phyloP scores from a whole-genome alignment of 2,797 vertebrate genomes.

The Octomys mimax region DNA sequence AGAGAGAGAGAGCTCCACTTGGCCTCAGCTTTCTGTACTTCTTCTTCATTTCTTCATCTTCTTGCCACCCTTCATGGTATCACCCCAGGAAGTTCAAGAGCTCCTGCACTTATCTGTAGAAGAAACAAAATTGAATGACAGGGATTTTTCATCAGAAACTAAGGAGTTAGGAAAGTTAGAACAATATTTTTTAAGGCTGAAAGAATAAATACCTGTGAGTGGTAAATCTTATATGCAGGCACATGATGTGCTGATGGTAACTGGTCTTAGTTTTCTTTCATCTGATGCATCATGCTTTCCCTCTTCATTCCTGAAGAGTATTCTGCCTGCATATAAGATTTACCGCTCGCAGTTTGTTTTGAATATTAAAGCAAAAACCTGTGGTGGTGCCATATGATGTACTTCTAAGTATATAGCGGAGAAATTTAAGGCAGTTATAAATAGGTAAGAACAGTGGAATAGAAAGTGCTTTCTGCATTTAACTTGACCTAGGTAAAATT shows the following conservation, averaged over 20 bases:
- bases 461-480: neutral
- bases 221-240: neutral
- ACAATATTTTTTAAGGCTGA: neutral
- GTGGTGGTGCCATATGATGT: neutral
- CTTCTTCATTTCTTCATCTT: too few species aligned
- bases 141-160: conserved; percentile 8
- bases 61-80: too few species aligned
- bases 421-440: neutral
- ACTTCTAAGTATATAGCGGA: neutral
- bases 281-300: too few species aligned
- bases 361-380: neutral
- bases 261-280: too few species aligned
- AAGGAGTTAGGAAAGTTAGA: neutral
- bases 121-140: neutral
- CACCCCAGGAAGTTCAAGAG: too few species aligned
- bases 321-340: too few species aligned
- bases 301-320: too few species aligned
- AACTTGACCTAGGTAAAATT: neutral
- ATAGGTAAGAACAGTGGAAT: neutral
- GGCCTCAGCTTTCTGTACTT: too few species aligned
- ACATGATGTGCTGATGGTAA: neutral
- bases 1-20: too few species aligned
- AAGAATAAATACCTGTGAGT: neutral
- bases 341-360: neutral
- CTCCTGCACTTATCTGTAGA: neutral